A percentile compares a stretch with the other conserved stretches of the same genome.
phyloP scores from a whole-genome alignment of 2,797 vertebrate species.

The Nasua narica region DNA sequence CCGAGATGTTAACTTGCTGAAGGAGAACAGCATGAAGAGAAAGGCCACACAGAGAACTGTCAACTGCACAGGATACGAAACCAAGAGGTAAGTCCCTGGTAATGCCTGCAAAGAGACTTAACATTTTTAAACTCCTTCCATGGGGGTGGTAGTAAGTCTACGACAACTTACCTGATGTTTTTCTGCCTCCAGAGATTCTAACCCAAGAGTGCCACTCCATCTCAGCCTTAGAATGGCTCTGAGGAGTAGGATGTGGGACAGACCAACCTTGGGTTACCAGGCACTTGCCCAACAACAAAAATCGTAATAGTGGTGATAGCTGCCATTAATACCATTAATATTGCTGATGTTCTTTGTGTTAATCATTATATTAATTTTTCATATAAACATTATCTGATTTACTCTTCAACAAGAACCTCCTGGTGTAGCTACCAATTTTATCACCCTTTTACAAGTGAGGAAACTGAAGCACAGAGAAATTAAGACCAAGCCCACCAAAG shows the following conservation, averaged over 20 bases:
- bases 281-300: neutral
- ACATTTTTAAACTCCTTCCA: neutral
- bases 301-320: neutral
- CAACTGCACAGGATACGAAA: neutral
- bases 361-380: neutral
- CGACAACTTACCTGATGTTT: neutral
- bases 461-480: neutral
- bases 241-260: neutral
- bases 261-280: neutral
- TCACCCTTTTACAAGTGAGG: neutral
- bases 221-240: neutral
- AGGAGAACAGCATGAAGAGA: slow-evolving; percentile 77
- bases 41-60: slow-evolving; percentile 78
- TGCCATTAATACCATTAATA: neutral
- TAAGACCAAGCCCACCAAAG: neutral
- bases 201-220: neutral
- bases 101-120: neutral
- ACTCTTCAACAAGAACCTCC: neutral
- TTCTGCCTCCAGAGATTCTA: neutral
- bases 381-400: neutral
- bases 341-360: neutral
- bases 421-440: neutral
- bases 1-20: slow-evolving; percentile 73
- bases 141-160: neutral
- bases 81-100: slow-evolving; percentile 75